Evolutionary conservation across 2,113 vertebrate genomes (phyloP).

Genomic region (Pica pica): DNA sequence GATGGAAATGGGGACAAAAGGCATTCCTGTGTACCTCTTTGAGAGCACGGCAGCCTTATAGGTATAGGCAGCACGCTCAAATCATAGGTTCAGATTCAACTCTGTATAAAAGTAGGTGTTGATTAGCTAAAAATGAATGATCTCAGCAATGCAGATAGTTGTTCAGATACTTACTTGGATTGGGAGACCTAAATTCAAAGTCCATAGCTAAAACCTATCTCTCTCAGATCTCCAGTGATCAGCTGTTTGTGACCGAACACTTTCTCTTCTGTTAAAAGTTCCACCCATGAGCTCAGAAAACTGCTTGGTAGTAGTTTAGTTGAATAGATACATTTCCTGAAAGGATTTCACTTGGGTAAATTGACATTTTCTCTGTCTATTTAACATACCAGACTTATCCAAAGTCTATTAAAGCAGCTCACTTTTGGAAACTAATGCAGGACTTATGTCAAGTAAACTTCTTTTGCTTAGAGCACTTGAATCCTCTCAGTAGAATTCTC

Average conservation of each 20-base stretch:
- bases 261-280: not conserved
- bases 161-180: not conserved
- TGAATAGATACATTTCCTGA: not conserved
- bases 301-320: not conserved
- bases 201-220: not conserved
- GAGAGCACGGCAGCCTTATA: not conserved
- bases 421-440: not conserved
- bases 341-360: not conserved
- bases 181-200: not conserved
- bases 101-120: not conserved
- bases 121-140: not conserved
- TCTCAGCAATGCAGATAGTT: not conserved
- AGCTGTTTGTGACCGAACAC: not conserved
- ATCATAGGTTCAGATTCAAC: not conserved
- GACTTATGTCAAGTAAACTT: not conserved
- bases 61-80: not conserved
- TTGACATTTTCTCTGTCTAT: not conserved
- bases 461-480: not conserved
- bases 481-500: not conserved
- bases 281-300: not conserved
- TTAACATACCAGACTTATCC: not conserved
- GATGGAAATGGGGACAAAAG: not conserved
- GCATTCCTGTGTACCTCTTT: rapidly evolving
- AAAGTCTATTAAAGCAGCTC: not conserved
- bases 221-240: not conserved